phyloP scores from a whole-genome alignment of 2,797 vertebrate species.

The Sebastes dallii region DNA sequence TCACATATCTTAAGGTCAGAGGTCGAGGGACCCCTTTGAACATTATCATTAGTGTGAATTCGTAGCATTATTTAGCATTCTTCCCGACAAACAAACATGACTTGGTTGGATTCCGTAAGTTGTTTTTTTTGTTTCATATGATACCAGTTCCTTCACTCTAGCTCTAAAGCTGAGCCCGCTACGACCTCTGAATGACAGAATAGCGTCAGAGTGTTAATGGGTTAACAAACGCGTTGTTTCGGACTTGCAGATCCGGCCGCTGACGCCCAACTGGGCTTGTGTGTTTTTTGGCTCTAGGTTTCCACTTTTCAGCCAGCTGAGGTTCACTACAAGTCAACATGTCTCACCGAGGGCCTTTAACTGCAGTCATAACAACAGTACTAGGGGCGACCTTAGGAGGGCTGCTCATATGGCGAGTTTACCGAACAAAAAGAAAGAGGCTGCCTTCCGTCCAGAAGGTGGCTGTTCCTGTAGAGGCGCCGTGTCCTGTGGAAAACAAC shows the following conservation, averaged over 20 bases:
- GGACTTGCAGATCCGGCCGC: background rate
- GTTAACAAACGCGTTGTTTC: fast-evolving
- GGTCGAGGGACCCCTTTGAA: too few species aligned
- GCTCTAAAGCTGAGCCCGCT: too few species aligned
- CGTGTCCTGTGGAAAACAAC: background rate
- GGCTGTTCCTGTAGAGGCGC: slow-evolving; percentile 39
- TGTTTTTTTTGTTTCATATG: too few species aligned
- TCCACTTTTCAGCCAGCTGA: slow-evolving; percentile 13
- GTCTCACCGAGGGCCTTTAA: slow-evolving; percentile 85
- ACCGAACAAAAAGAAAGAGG: slow-evolving; percentile 80
- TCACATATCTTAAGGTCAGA: too few species aligned
- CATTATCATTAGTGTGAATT: too few species aligned
- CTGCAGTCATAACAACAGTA: slow-evolving; percentile 84
- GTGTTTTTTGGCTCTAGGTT: slow-evolving; percentile 23
- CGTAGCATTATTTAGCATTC: too few species aligned
- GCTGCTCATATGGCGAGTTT: slow-evolving; percentile 88
- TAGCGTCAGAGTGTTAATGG: too few species aligned
- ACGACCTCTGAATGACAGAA: too few species aligned
- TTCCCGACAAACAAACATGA: too few species aligned
- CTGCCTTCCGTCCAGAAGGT: slow-evolving; percentile 61
- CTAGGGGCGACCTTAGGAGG: slow-evolving; percentile 88
- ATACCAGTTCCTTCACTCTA: too few species aligned
- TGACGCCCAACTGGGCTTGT: background rate
- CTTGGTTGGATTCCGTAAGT: too few species aligned
- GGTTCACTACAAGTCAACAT: slow-evolving; percentile 69